Evolutionary conservation across 2,797 vertebrate species (phyloP).

Genomic region (Fratercula arctica): DNA sequence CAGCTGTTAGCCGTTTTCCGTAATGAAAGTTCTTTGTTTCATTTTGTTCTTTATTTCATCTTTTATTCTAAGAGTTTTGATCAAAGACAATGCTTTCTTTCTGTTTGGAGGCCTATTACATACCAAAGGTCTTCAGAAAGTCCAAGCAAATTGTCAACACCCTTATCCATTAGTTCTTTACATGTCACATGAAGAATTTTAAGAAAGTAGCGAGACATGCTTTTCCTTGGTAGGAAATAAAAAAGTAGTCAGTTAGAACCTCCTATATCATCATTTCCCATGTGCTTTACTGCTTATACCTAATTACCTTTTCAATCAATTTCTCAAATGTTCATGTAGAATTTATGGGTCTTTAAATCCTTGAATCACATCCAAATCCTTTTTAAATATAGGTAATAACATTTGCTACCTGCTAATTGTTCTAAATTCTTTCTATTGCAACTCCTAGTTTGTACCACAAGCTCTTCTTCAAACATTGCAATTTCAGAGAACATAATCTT

Average conservation of each 20-base stretch:
- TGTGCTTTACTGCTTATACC: constrained; percentile 16
- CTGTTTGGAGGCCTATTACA: neutral
- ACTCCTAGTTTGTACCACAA: neutral
- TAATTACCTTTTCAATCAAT: constrained; percentile 50
- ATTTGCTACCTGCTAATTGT: constrained; percentile 21
- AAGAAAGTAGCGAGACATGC: neutral
- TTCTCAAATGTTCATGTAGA: constrained; percentile 20
- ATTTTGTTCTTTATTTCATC: neutral
- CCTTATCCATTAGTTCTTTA: neutral
- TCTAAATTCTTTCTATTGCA: neutral
- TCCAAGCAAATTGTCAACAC: neutral
- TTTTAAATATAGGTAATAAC: constrained; percentile 26
- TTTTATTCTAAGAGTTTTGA: neutral
- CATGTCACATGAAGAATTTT: neutral
- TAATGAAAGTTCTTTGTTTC: neutral
- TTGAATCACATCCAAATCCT: constrained; percentile 27
- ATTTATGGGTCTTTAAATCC: constrained; percentile 34
- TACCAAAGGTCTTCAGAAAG: neutral
- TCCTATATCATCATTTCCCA: constrained; percentile 9
- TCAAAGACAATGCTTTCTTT: neutral
- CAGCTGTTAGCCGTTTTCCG: neutral
- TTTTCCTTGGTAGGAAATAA: neutral
- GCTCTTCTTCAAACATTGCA: neutral
- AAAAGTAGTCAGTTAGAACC: neutral
- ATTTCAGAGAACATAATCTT: constrained; percentile 1